Evolutionary conservation across 2,113 vertebrate genomes (phyloP).

Genomic region (Corythoichthys intestinalis): DNA sequence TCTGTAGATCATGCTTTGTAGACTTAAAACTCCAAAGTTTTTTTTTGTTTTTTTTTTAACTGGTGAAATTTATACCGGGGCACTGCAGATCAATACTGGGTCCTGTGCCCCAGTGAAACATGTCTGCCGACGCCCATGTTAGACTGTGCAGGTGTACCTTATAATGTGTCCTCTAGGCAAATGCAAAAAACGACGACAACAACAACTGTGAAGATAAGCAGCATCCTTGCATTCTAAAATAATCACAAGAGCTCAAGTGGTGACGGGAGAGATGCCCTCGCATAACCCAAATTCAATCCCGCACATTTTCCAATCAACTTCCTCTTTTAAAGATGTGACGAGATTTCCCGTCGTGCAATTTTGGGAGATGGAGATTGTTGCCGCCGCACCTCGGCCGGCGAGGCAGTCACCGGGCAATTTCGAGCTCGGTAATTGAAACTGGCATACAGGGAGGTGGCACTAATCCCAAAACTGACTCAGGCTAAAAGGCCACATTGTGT

Average conservation of each 20-base stretch:
- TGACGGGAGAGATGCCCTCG: neutral
- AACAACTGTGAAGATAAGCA: neutral
- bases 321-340: slow-evolving; percentile 8
- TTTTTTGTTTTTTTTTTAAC: too few relatives aligned
- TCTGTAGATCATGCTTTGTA: too few relatives aligned
- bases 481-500: slow-evolving; percentile 9
- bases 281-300: neutral
- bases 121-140: too few relatives aligned
- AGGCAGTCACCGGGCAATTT: neutral
- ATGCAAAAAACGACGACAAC: neutral
- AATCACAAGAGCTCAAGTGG: neutral
- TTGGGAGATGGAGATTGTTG: slow-evolving; percentile 9
- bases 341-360: slow-evolving; percentile 3
- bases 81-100: too few relatives aligned
- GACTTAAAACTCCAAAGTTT: too few relatives aligned
- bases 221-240: neutral
- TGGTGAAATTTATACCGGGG: too few relatives aligned
- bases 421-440: slow-evolving; percentile 5
- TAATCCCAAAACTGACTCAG: slow-evolving; percentile 9
- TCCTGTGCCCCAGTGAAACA: too few relatives aligned
- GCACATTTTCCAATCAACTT: slow-evolving; percentile 9
- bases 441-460: slow-evolving; percentile 1
- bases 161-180: neutral
- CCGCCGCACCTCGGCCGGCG: neutral
- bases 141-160: neutral